Percentiles rank a stretch among this genome's conserved stretches.
phyloP scores from a whole-genome alignment of 2,888 invertebrate genomes.

The Allophyes oxyacanthae region DNA sequence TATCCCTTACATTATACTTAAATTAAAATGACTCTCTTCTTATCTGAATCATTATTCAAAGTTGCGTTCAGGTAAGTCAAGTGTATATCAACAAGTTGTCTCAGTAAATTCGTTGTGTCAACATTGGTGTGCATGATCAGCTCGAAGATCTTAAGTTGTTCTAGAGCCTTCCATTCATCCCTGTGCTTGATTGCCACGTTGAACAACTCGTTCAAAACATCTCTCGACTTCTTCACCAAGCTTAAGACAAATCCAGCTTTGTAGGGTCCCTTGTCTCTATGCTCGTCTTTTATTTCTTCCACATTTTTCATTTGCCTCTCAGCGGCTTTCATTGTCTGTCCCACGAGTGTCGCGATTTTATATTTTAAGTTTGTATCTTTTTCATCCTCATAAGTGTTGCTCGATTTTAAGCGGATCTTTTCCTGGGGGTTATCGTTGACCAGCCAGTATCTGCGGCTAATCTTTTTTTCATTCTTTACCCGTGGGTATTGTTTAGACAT shows the following conservation, averaged over 20 bases:
- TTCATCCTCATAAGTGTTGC: conserved; percentile 29
- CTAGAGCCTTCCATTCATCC: conserved; percentile 78
- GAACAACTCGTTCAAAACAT: conserved; percentile 77
- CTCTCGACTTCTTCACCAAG: conserved; percentile 76
- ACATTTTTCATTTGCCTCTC: conserved; percentile 66
- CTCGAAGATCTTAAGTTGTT: conserved; percentile 81
- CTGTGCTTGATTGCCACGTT: conserved; percentile 80
- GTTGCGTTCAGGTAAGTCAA: conserved; percentile 65
- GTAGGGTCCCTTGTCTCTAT: conserved; percentile 63
- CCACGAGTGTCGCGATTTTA: conserved; percentile 71
- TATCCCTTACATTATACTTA: conserved; percentile 19
- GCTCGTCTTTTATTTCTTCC: conserved; percentile 59
- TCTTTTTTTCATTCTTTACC: background rate
- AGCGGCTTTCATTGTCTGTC: conserved; percentile 74
- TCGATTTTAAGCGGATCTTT: background rate
- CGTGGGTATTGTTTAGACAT: conserved; percentile 20
- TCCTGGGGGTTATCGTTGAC: background rate
- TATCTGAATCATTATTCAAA: conserved; percentile 13
- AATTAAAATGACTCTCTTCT: conserved; percentile 65
- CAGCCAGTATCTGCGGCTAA: conserved; percentile 7
- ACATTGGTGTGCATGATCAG: conserved; percentile 81
- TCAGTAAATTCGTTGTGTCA: conserved; percentile 75
- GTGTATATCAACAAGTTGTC: conserved; percentile 75
- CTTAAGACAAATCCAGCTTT: conserved; percentile 76
- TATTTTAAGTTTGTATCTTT: conserved; percentile 72